A percentile compares a stretch with the other conserved stretches of the same genome.
phyloP scores from a whole-genome alignment of 2,888 invertebrate genomes.

The Acanthococcus lagerstroemiae region DNA sequence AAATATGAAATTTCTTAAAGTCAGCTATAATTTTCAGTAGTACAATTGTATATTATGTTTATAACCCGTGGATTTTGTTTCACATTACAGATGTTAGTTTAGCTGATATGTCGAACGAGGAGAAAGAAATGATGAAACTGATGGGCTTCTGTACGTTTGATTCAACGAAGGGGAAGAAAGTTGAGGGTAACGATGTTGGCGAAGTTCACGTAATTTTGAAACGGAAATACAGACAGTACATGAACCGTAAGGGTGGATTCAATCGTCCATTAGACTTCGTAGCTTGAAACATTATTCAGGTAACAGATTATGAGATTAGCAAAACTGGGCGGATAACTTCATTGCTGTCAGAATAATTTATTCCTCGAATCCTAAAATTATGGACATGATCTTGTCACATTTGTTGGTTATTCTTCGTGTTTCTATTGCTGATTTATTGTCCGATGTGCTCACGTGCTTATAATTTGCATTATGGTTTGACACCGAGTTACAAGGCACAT shows the following conservation, averaged over 20 bases:
- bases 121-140: slow-evolving; percentile 86
- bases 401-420: too few relatives aligned
- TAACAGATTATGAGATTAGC: too few relatives aligned
- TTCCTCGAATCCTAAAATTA: too few relatives aligned
- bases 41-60: neutral
- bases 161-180: slow-evolving; percentile 91
- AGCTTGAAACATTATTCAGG: too few relatives aligned
- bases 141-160: slow-evolving; percentile 98
- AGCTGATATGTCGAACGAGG: slow-evolving; percentile 80
- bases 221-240: slow-evolving; percentile 95
- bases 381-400: too few relatives aligned
- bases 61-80: too few relatives aligned
- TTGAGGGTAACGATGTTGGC: slow-evolving; percentile 87
- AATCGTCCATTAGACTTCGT: slow-evolving; percentile 96
- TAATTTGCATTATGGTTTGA: too few relatives aligned
- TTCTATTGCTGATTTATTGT: too few relatives aligned
- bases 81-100: slow-evolving; percentile 61
- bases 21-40: neutral
- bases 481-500: too few relatives aligned
- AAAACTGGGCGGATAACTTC: too few relatives aligned
- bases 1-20: neutral
- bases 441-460: too few relatives aligned
- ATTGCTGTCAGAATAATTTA: too few relatives aligned
- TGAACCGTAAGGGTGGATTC: slow-evolving; percentile 99
- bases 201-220: slow-evolving; percentile 91